phyloP scores from a whole-genome alignment of 2,113 vertebrate genomes.

The Eudorcas thomsonii region DNA sequence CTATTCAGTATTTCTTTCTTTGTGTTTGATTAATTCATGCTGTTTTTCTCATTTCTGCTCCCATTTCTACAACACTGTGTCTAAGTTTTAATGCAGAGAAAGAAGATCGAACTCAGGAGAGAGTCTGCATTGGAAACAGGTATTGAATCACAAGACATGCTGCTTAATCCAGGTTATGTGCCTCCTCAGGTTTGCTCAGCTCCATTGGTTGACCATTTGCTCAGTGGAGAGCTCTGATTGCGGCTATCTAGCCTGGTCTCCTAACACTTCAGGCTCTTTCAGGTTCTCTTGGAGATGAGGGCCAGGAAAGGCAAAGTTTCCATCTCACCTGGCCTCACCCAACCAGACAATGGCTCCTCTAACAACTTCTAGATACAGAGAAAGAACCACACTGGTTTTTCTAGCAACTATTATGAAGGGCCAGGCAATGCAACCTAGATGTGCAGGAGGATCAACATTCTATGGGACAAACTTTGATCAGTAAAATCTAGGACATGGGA shows the following conservation, averaged over 20 bases:
- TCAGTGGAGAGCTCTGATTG: neutral
- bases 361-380: neutral
- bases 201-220: neutral
- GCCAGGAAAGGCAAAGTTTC: neutral
- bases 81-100: neutral
- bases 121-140: neutral
- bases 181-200: neutral
- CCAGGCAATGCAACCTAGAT: neutral
- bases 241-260: neutral
- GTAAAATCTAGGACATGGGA: neutral
- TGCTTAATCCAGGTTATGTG: rapidly evolving
- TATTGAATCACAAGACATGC: rapidly evolving
- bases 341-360: neutral
- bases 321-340: neutral
- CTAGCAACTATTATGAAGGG: neutral
- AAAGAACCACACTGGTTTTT: neutral
- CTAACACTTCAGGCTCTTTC: neutral
- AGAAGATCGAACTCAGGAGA: neutral
- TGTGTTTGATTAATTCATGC: neutral
- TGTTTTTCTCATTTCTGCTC: neutral
- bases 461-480: neutral
- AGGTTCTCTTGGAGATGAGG: neutral
- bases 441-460: neutral
- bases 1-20: neutral
- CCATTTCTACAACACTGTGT: neutral